Base-by-base conservation (phyloP, 2,888 invertebrate genomes). In the Trilocha varians region DNA sequence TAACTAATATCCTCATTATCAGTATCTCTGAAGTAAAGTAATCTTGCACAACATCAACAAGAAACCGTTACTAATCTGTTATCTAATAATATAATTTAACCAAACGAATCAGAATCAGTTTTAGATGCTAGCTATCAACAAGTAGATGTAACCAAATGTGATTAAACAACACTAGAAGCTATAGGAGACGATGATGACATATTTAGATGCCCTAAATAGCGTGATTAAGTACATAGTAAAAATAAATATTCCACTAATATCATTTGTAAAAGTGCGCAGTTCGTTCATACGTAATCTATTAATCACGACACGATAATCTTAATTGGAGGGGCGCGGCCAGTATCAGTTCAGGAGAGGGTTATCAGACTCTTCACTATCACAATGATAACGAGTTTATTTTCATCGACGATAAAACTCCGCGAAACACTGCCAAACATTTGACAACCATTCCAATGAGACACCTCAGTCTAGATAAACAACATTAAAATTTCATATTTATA, bases 281-380 rank as follows among this genome's bases (percentile, higher is more conserved):
- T 62, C 58, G 49, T 62, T 53, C 56, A 41, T 36, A 25, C 40
- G 40, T 68, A 72, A 76, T 75, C 68, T 57, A 46, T 49, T 66
- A 70, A 74, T 70, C 60, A 55, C 46, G 47, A 35, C 42, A 39
- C 43, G 67, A 76, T 74, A 72, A 79, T 77, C 71, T 58, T 73
- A 77, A 79, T 75, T 64, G 67, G 51, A 73, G 70, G 70, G 80
- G 83, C 69, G 78, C 70, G 79, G 73, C 65, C 57, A 47, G 50
- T 65, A 65, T 67, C 65, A 44, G 41, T 41, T 44, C 44, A 37
- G 39, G 45, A 42, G 45, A 55, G 54, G 58, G 51, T 41, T 46
- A 46, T 42, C 42, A 32, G 16, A 37, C 32, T 3, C 16, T 14
- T 32, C 45, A 33, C 47, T 65, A 65, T 62, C 63, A 48, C 45